A percentile compares a stretch with the other conserved stretches of the same genome.
Evolutionary conservation across 2,888 invertebrate genomes (phyloP).

Genomic region (Melipona beecheii): DNA sequence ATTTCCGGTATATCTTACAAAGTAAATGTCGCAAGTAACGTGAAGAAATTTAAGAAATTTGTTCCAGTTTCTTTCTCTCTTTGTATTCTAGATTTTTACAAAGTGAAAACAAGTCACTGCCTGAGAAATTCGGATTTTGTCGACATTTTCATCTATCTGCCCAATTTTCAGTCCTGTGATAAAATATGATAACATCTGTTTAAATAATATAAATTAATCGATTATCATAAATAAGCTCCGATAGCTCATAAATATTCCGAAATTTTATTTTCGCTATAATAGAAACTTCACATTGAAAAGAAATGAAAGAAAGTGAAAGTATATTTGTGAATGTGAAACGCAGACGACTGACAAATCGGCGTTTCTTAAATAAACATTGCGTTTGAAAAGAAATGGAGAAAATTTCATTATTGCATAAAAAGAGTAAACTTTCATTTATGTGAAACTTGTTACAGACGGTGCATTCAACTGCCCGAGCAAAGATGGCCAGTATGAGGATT

Average conservation of each 20-base stretch:
- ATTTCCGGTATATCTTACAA: constrained; percentile 49
- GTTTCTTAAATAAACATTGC: background rate
- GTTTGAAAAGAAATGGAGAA: background rate
- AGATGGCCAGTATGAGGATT: constrained; percentile 92
- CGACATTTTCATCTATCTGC: background rate
- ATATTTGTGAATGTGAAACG: background rate
- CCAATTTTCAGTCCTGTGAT: background rate
- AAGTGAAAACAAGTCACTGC: background rate
- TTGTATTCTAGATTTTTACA: constrained; percentile 1
- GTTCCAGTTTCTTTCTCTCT: constrained; percentile 4
- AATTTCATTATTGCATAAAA: background rate
- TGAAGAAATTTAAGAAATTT: constrained; percentile 47
- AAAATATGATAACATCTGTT: background rate
- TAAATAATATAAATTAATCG: background rate
- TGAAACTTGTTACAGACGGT: constrained; percentile 79
- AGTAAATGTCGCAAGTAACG: constrained; percentile 32
- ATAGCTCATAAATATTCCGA: background rate
- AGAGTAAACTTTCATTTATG: constrained; percentile 3
- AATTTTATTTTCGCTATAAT: background rate
- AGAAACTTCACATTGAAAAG: background rate
- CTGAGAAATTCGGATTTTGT: background rate
- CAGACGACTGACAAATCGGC: background rate
- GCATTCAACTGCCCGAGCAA: constrained; percentile 92
- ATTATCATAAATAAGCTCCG: background rate
- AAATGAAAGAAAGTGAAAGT: too few species aligned